phyloP scores from a whole-genome alignment of 2,113 vertebrate genomes.

The Tupaia chinensis region DNA sequence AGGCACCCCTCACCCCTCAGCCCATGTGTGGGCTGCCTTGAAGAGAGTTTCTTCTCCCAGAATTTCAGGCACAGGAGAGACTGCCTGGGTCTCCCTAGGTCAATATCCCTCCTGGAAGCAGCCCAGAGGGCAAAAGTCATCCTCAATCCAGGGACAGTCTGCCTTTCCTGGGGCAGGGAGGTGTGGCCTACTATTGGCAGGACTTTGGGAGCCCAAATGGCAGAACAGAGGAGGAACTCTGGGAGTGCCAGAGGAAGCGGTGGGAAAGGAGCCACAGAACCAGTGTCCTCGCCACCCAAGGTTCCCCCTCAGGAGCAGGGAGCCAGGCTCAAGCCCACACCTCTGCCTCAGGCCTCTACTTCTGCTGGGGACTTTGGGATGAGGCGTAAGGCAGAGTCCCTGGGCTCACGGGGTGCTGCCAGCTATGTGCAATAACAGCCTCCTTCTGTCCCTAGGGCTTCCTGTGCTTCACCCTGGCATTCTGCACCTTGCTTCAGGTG shows the following conservation, averaged over 20 bases:
- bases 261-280: background rate
- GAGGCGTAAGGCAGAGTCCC: too few relatives aligned
- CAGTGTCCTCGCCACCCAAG: accelerated
- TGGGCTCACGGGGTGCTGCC: too few relatives aligned
- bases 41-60: background rate
- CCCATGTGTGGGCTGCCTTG: background rate
- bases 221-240: too few relatives aligned
- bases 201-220: accelerated
- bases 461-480: constrained; percentile 86
- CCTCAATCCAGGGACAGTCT: background rate
- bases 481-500: constrained; percentile 81
- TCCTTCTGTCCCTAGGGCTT: constrained; percentile 82
- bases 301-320: background rate
- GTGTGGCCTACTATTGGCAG: too few relatives aligned
- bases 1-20: too few relatives aligned
- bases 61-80: background rate
- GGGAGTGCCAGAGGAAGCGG: accelerated
- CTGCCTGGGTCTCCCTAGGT: background rate
- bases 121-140: too few relatives aligned
- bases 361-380: too few relatives aligned
- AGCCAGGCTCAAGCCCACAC: background rate
- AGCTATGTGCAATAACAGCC: background rate
- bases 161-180: too few relatives aligned
- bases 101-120: accelerated
- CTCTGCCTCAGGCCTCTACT: background rate